Evolutionary conservation across 2,113 vertebrate genomes (phyloP).

Genomic region (Emberiza fucata): DNA sequence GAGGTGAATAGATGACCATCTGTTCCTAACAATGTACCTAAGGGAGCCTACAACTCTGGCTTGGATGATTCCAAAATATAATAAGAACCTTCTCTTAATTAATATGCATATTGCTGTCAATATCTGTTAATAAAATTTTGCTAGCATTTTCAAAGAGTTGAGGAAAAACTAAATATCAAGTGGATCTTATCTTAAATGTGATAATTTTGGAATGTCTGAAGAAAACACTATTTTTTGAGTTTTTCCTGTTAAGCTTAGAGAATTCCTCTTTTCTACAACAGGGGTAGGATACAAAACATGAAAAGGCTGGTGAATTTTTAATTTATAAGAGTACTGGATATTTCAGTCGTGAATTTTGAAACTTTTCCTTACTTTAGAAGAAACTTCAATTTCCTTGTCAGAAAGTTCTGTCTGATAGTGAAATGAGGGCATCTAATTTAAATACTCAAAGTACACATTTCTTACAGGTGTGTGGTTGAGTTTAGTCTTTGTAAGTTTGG

Average conservation of each 20-base stretch:
- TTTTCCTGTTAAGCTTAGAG: not conserved
- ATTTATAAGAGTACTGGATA: not conserved
- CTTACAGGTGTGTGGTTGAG: not conserved
- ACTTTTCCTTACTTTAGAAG: not conserved
- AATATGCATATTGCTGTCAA: not conserved
- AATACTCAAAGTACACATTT: not conserved
- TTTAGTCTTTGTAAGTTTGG: not conserved
- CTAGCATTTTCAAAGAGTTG: not conserved
- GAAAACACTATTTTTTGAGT: not conserved
- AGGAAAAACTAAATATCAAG: not conserved
- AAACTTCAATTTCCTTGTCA: not conserved
- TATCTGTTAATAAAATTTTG: not conserved
- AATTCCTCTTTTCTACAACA: not conserved
- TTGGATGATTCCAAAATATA: not conserved
- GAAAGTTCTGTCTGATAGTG: fast-evolving
- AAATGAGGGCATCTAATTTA: not conserved
- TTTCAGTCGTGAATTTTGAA: not conserved
- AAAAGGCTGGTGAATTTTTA: not conserved
- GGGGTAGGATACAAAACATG: not conserved
- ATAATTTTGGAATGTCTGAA: not conserved
- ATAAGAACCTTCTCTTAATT: not conserved
- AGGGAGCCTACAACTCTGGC: not conserved
- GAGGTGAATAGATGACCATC: conserved; percentile 56
- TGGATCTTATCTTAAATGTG: not conserved
- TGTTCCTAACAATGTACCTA: conserved; percentile 16